Evolutionary conservation across 2,888 invertebrate genomes (phyloP).

Genomic region (Agriopis aurantiaria): DNA sequence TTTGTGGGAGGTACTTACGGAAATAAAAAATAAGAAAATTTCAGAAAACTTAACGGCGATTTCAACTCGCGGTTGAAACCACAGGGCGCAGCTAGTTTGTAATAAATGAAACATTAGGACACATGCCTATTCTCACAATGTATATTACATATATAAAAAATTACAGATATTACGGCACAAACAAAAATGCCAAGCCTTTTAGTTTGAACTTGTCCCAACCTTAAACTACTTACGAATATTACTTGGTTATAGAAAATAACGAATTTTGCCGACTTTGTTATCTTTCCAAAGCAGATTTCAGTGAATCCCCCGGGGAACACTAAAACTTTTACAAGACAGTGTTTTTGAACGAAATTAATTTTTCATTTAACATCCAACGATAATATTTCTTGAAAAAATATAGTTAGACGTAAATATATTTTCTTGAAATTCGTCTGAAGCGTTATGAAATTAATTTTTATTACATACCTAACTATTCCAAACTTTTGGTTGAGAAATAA

Average conservation of each 20-base stretch:
- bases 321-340: slow-evolving; percentile 41
- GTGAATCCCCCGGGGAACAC: slow-evolving; percentile 35
- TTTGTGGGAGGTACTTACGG: no score
- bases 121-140: no score
- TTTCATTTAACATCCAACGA: slow-evolving; percentile 22
- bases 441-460: neutral
- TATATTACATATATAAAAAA: no score
- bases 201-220: neutral
- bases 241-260: slow-evolving; percentile 41
- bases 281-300: slow-evolving; percentile 39
- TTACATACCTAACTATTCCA: neutral
- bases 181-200: neutral
- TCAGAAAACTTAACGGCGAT: no score
- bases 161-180: neutral
- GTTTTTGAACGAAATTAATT: slow-evolving; percentile 43
- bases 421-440: neutral
- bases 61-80: no score
- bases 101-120: no score
- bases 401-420: neutral
- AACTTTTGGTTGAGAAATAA: neutral
- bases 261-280: slow-evolving; percentile 42
- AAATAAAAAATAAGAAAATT: no score
- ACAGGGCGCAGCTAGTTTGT: no score
- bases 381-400: slow-evolving; percentile 15
- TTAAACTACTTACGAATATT: slow-evolving; percentile 32